Evolutionary conservation across 2,113 vertebrate genomes (phyloP), one percentile per base, ranked within the genome.

Genomic region (Pomatostomus ruficeps): DNA sequence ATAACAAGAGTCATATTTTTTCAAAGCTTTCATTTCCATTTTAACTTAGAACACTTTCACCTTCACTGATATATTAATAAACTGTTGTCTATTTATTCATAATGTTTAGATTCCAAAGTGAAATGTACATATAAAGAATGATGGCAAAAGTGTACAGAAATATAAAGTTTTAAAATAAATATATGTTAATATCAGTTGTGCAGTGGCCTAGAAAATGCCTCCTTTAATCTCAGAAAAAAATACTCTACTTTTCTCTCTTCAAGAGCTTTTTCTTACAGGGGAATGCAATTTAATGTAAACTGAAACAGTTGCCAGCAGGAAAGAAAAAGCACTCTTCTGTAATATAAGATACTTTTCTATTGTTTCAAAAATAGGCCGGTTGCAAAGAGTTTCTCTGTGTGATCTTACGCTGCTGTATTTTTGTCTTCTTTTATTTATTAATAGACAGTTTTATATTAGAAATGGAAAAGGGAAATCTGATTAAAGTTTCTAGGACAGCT

Each of bases 401-500:
- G 58, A 70, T 66, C 20, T 38, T 48, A 84, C 49, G 2, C 40
- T 61, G 11, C 13, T 88, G 8, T 25, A 61, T 46, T 94, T 88
- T 84, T 77, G 21, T 75, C 65, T 84, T 83, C 35, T 51, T 17
- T 85, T 68, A 72, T 81, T 82, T 95, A 66, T 88, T 89, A 94
- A 89, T 78, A 59, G 68, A 63, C 24, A 52, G 13, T 35, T 87
- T 95, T 65, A 22, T 68, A 66, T 94, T 79, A 74, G 78, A 94
- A 89, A 70, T 83, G 51, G 71, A 91, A 89, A 52, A 33, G 4
- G 48, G 40, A 84, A 93, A 93, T 81, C 36, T 45, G 83, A 91
- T 97, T 96, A 75, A 81, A 91, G 23, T 75, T 89, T 84, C 68
- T 78, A 93, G 68, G 45, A 63, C 31, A 89, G 35, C 31, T 67